Evolutionary conservation across 2,113 vertebrate genomes (phyloP).

Genomic region (Caracal caracal): DNA sequence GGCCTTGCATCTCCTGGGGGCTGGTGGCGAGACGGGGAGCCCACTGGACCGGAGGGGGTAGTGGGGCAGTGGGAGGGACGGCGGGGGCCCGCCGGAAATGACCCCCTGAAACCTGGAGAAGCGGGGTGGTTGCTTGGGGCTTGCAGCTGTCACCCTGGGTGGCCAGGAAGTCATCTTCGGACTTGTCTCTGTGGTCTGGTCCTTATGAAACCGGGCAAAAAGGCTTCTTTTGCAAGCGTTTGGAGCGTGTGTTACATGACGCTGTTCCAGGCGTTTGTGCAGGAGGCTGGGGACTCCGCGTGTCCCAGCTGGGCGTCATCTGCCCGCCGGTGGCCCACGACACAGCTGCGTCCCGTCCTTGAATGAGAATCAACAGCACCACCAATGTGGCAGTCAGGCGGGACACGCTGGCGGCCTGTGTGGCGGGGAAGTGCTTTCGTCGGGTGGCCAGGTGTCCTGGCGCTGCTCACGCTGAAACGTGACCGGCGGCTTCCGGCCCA

Average conservation of each 20-base stretch:
- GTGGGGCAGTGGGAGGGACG: rapidly evolving
- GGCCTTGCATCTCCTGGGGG: too few species aligned
- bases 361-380: neutral
- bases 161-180: neutral
- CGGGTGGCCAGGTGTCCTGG: neutral
- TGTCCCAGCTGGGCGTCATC: neutral
- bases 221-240: neutral
- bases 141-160: neutral
- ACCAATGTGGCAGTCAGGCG: neutral
- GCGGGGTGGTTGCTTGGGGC: too few species aligned
- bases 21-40: neutral
- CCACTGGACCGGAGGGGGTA: neutral
- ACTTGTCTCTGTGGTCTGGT: neutral
- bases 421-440: neutral
- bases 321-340: rapidly evolving
- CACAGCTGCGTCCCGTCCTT: too few species aligned
- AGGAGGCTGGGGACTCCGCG: neutral
- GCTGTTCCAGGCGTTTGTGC: neutral
- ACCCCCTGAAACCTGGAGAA: neutral
- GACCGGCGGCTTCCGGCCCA: neutral
- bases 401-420: rapidly evolving
- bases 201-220: neutral
- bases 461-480: neutral
- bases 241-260: rapidly evolving
- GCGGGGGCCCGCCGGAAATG: neutral